A percentile compares a stretch with the other conserved stretches of the same genome.
phyloP scores from a whole-genome alignment of 2,797 vertebrate species.

The Diceros bicornis region DNA sequence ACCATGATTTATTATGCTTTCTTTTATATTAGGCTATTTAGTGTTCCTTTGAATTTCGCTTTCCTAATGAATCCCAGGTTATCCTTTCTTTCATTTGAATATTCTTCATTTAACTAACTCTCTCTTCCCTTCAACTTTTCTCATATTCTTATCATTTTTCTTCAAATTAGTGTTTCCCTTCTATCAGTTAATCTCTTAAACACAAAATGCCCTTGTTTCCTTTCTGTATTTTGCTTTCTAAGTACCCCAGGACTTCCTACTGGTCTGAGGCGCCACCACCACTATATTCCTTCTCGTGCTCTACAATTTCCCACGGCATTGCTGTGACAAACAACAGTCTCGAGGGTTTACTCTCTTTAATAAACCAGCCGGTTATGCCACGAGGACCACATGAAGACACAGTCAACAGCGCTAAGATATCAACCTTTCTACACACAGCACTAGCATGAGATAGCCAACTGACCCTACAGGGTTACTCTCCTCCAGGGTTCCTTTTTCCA shows the following conservation, averaged over 20 bases:
- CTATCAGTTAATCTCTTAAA: neutral
- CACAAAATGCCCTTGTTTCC: neutral
- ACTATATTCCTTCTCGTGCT: neutral
- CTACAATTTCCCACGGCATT: neutral
- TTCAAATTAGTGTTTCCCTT: neutral
- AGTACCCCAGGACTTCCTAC: neutral
- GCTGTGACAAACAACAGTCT: neutral
- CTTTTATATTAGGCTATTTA: neutral
- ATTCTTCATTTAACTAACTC: neutral
- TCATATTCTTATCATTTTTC: neutral
- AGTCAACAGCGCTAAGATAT: neutral
- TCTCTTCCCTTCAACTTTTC: neutral
- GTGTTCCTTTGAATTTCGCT: neutral
- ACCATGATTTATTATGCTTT: neutral
- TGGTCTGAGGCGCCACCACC: neutral
- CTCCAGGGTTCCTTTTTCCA: neutral
- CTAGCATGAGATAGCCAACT: neutral
- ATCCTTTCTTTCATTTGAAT: neutral
- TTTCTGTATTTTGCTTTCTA: constrained; percentile 3
- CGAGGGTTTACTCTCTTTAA: neutral
- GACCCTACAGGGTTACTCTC: neutral
- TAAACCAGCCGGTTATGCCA: neutral
- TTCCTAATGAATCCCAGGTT: neutral
- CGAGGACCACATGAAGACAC: neutral
- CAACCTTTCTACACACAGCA: neutral